phyloP scores from a whole-genome alignment of 1,140 invertebrate genomes.

The Pectinophora gossypiella region DNA sequence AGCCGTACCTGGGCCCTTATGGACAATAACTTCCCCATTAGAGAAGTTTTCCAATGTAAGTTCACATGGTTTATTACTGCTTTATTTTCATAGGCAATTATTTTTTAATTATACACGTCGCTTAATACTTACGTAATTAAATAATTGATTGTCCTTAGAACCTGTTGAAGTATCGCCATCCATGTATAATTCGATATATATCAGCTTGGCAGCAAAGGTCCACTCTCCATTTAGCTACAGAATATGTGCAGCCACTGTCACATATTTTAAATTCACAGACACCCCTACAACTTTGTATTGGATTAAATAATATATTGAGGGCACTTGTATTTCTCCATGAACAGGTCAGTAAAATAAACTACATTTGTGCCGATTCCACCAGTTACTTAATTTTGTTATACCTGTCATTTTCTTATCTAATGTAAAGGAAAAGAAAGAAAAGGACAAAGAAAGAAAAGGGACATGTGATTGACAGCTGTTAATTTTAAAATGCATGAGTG shows the following conservation, averaged over 20 bases:
- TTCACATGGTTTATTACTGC: no score
- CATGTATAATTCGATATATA: constrained; percentile 86
- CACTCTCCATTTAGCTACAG: constrained; percentile 84
- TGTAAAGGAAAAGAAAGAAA: no score
- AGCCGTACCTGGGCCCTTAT: constrained; percentile 77
- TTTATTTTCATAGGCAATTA: constrained; percentile 1
- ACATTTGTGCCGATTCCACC: no score
- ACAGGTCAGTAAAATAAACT: constrained; percentile 71
- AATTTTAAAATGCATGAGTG: no score
- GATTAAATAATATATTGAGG: constrained; percentile 84
- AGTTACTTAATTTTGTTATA: no score
- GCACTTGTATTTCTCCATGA: constrained; percentile 88
- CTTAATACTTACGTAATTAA: no score
- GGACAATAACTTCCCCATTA: constrained; percentile 80
- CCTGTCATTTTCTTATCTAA: no score
- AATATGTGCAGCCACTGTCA: constrained; percentile 83
- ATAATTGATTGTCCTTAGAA: constrained; percentile 83
- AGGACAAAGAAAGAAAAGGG: no score
- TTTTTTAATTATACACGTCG: no score
- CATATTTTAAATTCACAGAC: constrained; percentile 79
- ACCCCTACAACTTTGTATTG: constrained; percentile 86
- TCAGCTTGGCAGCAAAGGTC: constrained; percentile 86
- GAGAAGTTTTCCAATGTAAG: constrained; percentile 84
- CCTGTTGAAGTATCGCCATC: constrained; percentile 87
- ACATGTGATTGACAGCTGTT: no score